A percentile compares a stretch with the other conserved stretches of the same genome.
Conservation (phyloP, 2,888 invertebrate genomes). For the Stenodera caucasica region DNA sequence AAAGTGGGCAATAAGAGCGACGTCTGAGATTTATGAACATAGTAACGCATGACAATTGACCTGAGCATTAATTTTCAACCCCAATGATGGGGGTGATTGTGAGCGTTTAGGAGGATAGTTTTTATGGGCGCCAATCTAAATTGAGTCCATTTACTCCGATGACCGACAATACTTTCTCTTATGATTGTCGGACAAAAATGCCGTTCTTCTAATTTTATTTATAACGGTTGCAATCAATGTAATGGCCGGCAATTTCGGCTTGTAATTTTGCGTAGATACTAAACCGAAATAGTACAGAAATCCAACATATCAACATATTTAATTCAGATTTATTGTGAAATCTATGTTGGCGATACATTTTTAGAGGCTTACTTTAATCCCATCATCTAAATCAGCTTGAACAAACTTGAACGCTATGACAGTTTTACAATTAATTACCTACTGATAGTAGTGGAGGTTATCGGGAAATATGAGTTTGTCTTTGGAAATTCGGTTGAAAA, state of each 20-base stretch:
- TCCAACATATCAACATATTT: too few species aligned
- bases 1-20: conserved; percentile 39
- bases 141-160: conserved; percentile 27
- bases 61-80: conserved; percentile 39
- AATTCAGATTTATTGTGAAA: conserved; percentile 16
- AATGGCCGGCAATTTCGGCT: not conserved
- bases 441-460: not conserved
- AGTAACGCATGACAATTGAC: conserved; percentile 46
- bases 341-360: conserved; percentile 11
- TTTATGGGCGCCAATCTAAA: conserved; percentile 19
- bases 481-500: not conserved
- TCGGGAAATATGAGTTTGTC: not conserved
- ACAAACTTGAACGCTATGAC: conserved; percentile 11
- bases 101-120: conserved; percentile 23
- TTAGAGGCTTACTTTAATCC: conserved; percentile 17
- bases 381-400: conserved; percentile 21
- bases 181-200: not conserved
- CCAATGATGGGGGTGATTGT: conserved; percentile 9
- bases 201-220: not conserved
- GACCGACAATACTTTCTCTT: not conserved
- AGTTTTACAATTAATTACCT: conserved; percentile 13
- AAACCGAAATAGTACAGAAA: too few species aligned
- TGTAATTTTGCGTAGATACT: not conserved
- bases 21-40: conserved; percentile 44
- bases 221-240: not conserved